Base-by-base conservation (phyloP, 2,113 vertebrate genomes). In the Engraulis encrasicolus region DNA sequence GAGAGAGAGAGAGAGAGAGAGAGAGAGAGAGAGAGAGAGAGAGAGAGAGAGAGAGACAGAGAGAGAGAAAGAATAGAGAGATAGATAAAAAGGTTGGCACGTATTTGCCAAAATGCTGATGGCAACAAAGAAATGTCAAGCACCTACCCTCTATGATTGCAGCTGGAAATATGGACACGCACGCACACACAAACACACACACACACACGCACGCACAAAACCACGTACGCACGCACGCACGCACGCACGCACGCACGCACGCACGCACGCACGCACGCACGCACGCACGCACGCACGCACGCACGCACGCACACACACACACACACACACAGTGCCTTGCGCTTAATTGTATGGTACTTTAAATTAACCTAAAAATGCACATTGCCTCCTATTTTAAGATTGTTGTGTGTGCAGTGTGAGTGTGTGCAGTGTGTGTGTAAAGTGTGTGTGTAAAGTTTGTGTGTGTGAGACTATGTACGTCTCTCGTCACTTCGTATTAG, bases 171-270 rank as follows among this genome's bases (percentile, higher is more conserved):
- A n/a, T n/a, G n/a, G n/a, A n/a, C n/a, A n/a, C n/a, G n/a, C n/a
- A n/a, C n/a, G n/a, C n/a, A n/a, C n/a, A n/a, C n/a, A n/a, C n/a
- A n/a, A n/a, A n/a, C n/a, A n/a, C n/a, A n/a, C n/a, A n/a, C n/a
- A n/a, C n/a, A n/a, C n/a, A n/a, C n/a, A n/a, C n/a, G n/a, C n/a
- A n/a, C n/a, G n/a, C n/a, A n/a, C n/a, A n/a, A n/a, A n/a, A n/a
- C n/a, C n/a, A n/a, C n/a, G n/a, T n/a, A n/a, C n/a, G n/a, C 6
- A 61, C n/a, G 27, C 11, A 61, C 54, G n/a, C 20, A 61, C 54
- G 27, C 37, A 58, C 37, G 0, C 85, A 82, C 58, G 90, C 85
- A 86, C 84, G 87, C 83, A 88, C 86, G 79, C 86, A 78, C n/a
- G 82, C 48, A 79, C 74, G 48, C 74, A 50, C 80, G n/a, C 79